Base-by-base conservation (phyloP, 2,113 vertebrate genomes). In the Tachysurus vachellii region DNA sequence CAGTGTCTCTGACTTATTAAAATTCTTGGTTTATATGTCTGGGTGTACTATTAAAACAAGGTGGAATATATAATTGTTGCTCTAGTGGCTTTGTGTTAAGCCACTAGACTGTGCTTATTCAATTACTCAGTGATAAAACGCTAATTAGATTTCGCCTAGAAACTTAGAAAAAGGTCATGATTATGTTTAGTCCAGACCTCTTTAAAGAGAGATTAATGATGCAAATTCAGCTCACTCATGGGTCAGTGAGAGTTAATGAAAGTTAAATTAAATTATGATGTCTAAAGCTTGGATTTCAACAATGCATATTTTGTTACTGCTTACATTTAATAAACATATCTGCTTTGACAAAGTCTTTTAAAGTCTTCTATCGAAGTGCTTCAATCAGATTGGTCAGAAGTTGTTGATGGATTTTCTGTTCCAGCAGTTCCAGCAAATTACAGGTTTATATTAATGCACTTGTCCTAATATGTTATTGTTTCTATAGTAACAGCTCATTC, bases 201-300 rank as follows among this genome's bases (percentile, higher is more conserved):
- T 59, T 82, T 44, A 26, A 64, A 64, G 31, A 62, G 23, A 81
- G 79, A 81, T 61, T 61, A 57, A 81, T 81, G 79, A 81, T 81
- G 19, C 54, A 56, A 81, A 5, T 4, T 31, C 79, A 13, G 31
- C 56, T 56, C 53, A 80, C n/a, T 61, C 17, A 59, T 59, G 54
- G 54, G 9, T 28, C 2, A 81, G 3, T 64, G 19, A 21, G 17
- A 36, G 31, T 10, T 31, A 80, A 80, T 54, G 3, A 57, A 17
- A 19, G 1, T 19, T 31, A 19, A 7, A 57, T 80, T 53, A 31
- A 31, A 80, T 80, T 80, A 80, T 31, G 26, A 56, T 26, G 79
- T 42, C 54, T 36, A 54, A 21, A 36, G 28, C 54, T 80, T 31
- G 3, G 14, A 59, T 59, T 14, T 59, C 75, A 36, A 80, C 28